Evolutionary conservation across 2,888 invertebrate genomes (phyloP).

Genomic region (Polyommatus iphigenia): DNA sequence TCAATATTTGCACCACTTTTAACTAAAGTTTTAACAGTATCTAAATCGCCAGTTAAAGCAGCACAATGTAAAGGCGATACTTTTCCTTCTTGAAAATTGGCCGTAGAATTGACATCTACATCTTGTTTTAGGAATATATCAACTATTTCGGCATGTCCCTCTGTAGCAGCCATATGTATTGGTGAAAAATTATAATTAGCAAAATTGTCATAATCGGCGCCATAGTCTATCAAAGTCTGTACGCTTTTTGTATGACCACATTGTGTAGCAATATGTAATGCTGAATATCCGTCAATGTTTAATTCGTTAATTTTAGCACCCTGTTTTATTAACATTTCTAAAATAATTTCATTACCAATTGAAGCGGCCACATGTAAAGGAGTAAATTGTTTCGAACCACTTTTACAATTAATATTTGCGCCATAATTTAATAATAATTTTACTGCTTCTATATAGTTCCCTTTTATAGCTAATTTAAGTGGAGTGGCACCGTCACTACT

Average conservation of each 20-base stretch:
- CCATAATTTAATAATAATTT: background rate
- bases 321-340: background rate
- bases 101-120: background rate
- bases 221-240: slow-evolving; percentile 12
- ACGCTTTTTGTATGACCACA: background rate
- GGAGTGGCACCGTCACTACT: slow-evolving; percentile 3
- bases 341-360: background rate
- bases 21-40: slow-evolving; percentile 19
- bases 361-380: slow-evolving; percentile 15
- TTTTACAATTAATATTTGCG: slow-evolving; percentile 14
- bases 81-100: background rate
- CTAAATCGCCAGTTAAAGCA: slow-evolving; percentile 15
- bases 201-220: background rate
- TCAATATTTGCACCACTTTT: slow-evolving; percentile 21
- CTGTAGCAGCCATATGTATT: slow-evolving; percentile 12
- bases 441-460: slow-evolving; percentile 4
- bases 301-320: slow-evolving; percentile 11
- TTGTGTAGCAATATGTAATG: slow-evolving; percentile 9
- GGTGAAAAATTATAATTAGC: background rate
- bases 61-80: slow-evolving; percentile 20
- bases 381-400: background rate
- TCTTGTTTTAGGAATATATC: background rate
- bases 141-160: background rate
- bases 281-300: slow-evolving; percentile 4
- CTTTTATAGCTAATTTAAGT: slow-evolving; percentile 11